Conservation (phyloP, 2,113 vertebrate species). For the Salvelinus fontinalis region DNA sequence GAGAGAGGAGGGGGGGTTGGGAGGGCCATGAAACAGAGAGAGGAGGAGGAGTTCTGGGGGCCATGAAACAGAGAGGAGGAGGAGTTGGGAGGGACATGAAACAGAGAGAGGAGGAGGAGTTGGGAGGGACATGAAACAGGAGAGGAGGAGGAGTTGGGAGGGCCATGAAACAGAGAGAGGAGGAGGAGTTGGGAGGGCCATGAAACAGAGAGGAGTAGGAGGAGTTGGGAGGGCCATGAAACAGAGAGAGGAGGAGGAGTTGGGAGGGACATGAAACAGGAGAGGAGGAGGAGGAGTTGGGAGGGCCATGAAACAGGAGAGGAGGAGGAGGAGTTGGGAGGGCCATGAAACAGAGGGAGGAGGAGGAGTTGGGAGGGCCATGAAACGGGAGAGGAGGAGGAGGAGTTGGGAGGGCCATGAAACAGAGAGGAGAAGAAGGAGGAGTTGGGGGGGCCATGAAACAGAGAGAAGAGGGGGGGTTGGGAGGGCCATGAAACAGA, state of each 20-base stretch:
- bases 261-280: too few species aligned
- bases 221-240: background rate
- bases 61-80: too few species aligned
- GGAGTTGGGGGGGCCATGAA: background rate
- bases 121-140: background rate
- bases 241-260: slow-evolving; percentile 2
- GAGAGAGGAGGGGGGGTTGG: background rate
- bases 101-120: slow-evolving; percentile 2
- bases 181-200: slow-evolving; percentile 10
- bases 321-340: too few species aligned
- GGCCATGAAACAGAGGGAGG: too few species aligned
- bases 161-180: too few species aligned
- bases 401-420: slow-evolving; percentile 23
- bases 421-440: background rate
- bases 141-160: slow-evolving; percentile 1
- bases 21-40: slow-evolving; percentile 4
- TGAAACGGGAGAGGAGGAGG: background rate
- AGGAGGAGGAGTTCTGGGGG: background rate
- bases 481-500: slow-evolving; percentile 16
- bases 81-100: too few species aligned
- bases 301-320: too few species aligned
- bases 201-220: background rate
- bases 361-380: too few species aligned
- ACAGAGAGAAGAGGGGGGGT: too few species aligned
- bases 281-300: too few species aligned